Base-by-base conservation (phyloP, 1,140 invertebrate species). In the Conus betulinus region DNA sequence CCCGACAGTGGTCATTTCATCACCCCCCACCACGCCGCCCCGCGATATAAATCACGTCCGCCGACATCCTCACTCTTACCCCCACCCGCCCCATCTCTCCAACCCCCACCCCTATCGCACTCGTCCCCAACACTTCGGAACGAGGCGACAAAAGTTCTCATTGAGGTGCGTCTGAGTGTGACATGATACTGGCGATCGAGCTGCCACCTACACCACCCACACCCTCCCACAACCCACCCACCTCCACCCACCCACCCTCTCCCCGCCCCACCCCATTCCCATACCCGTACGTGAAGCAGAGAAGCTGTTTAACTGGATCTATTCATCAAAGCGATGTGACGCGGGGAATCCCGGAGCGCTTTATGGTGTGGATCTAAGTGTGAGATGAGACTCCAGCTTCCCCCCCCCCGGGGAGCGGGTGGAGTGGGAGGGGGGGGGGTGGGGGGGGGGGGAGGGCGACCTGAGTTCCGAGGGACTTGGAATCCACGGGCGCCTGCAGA, bases 301-400 rank as follows among this genome's bases (percentile, higher is more conserved):
- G 67, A 71, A 23, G 11, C 67, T 71, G 67, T 71, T 71, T 13
- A 71, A 71, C 11, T 71, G 67, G 67, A 71, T 71, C 67, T 71
- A 71, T 71, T 71, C 67, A 71, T 71, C 67, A 71, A 20, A 23
- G 67, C 67, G 23, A 71, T 20, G 23, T 20, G 67, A n/a, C 17
- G 67, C 17, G 6, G 67, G 67, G 67, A 23, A 20, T 71, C 11
- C 20, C 67, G 13, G 11, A 20, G 67, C 15, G 67, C 13, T 71
- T 71, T 71, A 71, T 71, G 67, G 67, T 71, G 67, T 71, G 67
- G 67, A 71, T 71, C 67, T 71, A 71, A 71, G 67, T 71, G 67
- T 71, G 67, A 71, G 67, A 71, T 71, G 67, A 71, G 67, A 71
- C 67, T 63, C 60, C 11, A 20, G 60, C 60, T 4, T 63, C 4